These are phyloP conservation scores for Lemur catta DNA, from an alignment of 2,797 vertebrate species.

Conservation along the genomic window DNA sequence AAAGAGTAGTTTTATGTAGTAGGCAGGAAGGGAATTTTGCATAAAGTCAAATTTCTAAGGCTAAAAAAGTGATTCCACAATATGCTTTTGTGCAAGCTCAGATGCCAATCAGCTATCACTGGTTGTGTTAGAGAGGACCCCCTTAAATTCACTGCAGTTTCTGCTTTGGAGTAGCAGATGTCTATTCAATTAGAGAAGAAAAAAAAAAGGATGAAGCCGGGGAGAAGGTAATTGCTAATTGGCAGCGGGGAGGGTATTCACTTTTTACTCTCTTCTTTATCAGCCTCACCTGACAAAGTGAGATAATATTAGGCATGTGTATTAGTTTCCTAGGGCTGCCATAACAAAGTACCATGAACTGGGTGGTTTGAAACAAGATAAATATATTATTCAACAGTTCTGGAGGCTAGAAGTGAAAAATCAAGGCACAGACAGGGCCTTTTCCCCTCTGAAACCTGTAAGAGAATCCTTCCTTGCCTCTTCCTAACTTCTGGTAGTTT, in stretches of 20 bases:
- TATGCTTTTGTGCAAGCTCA: neutral
- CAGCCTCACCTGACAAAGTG: neutral
- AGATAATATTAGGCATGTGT: neutral
- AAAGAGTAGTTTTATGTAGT: neutral
- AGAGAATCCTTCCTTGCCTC: neutral
- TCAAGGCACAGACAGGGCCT: neutral
- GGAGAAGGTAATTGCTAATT: neutral
- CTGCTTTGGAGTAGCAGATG: neutral
- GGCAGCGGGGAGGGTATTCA: neutral
- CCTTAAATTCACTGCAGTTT: neutral
- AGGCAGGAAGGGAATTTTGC: neutral
- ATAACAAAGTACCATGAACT: neutral
- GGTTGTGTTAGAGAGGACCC: neutral
- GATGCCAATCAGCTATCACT: neutral
- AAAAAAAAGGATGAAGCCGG: neutral
- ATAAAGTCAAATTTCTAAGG: slow-evolving; percentile 1
- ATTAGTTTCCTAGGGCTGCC: neutral
- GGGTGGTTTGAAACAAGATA: neutral
- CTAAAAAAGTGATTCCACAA: neutral
- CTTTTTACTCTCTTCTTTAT: neutral
- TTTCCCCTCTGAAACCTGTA: neutral
- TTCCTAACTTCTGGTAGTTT: neutral
- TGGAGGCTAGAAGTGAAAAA: neutral
- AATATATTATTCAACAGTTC: neutral
- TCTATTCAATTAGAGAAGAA: neutral